phyloP scores from a whole-genome alignment of 2,888 invertebrate species.

The Ecliptopera silaceata region DNA sequence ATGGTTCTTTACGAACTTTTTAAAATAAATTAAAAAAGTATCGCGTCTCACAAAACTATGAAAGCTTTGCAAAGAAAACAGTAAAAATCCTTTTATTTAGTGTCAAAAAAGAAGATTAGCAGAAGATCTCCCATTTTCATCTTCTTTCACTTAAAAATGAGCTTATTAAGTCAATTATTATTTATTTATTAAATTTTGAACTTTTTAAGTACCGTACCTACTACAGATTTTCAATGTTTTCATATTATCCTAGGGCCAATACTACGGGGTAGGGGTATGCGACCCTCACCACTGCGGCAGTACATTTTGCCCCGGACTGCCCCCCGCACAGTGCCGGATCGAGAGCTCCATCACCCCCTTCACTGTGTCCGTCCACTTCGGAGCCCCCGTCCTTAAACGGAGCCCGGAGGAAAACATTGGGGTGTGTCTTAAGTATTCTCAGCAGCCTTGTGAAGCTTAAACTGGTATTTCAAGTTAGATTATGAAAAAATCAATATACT shows the following conservation, averaged over 20 bases:
- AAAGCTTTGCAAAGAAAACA: no score
- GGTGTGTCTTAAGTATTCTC: conserved; percentile 89
- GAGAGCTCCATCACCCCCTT: conserved; percentile 91
- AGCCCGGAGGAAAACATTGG: conserved; percentile 92
- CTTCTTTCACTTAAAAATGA: no score
- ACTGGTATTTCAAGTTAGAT: background rate
- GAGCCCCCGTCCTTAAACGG: conserved; percentile 85
- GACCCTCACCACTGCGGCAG: conserved; percentile 91
- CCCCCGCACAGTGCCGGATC: conserved; percentile 82
- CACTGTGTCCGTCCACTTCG: conserved; percentile 90
- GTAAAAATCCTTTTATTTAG: no score
- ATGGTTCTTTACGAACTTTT: no score
- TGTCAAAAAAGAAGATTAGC: no score
- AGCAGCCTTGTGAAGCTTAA: conserved; percentile 84
- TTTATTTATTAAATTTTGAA: no score
- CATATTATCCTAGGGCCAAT: conserved; percentile 76
- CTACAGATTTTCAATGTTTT: background rate
- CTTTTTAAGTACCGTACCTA: no score
- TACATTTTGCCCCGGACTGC: conserved; percentile 85
- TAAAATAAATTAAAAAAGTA: no score
- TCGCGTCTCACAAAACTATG: no score
- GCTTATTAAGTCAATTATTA: no score
- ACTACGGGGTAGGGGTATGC: conserved; percentile 85
- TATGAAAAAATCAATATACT: no score
- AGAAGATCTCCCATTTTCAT: no score